A percentile compares a stretch with the other conserved stretches of the same genome.
These are phyloP conservation scores for Xestia xanthographa DNA, from an alignment of 2,888 invertebrate genomes.

Conservation along the genomic window DNA sequence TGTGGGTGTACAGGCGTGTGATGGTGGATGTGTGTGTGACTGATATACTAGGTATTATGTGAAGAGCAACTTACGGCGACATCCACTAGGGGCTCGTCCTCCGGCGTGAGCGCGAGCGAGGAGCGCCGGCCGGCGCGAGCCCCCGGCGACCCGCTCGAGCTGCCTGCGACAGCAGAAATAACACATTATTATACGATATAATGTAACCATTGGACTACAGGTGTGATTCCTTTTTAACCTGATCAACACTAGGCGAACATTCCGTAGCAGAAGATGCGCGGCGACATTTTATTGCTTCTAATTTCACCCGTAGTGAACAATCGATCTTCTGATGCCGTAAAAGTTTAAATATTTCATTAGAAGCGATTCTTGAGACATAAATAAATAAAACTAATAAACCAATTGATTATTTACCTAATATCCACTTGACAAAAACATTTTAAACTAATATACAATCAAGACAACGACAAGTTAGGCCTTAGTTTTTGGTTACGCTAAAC, in stretches of 20 bases:
- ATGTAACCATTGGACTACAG: too few species aligned
- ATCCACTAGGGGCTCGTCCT: conserved; percentile 93
- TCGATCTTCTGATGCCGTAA: neutral
- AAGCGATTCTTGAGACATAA: too few species aligned
- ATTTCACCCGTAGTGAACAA: neutral
- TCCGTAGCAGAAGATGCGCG: neutral
- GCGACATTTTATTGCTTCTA: neutral
- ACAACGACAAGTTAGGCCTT: too few species aligned
- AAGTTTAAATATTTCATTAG: too few species aligned
- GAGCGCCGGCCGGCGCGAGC: conserved; percentile 92
- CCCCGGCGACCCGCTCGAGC: conserved; percentile 91
- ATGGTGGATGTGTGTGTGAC: neutral
- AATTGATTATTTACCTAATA: too few species aligned
- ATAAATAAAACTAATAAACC: too few species aligned
- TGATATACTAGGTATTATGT: conserved; percentile 29
- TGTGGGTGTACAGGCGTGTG: neutral
- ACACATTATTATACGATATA: neutral
- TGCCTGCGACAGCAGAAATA: conserved; percentile 81
- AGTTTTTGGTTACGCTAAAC: neutral
- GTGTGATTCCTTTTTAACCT: too few species aligned
- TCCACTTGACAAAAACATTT: too few species aligned
- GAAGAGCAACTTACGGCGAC: conserved; percentile 91
- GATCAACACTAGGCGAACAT: neutral
- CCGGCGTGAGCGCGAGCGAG: conserved; percentile 93
- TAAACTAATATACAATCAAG: too few species aligned